Conservation (phyloP, 2,888 invertebrate species). For the Leucophenga montana region DNA sequence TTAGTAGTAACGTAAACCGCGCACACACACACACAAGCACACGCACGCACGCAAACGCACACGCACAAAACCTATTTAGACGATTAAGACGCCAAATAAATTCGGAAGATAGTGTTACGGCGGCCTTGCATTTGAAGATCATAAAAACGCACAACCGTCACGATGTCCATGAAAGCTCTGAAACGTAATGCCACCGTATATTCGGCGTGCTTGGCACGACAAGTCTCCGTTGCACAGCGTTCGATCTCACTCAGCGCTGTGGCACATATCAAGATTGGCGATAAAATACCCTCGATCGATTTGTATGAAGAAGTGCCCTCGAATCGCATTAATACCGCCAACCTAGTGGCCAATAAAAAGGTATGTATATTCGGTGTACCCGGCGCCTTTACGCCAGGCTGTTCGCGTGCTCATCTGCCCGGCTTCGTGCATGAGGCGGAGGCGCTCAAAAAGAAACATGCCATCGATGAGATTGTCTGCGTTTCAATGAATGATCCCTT, state of each 20-base stretch:
- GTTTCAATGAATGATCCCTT: conserved; percentile 93
- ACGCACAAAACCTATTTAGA: no score
- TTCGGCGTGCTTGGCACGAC: no score
- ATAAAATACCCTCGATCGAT: conserved; percentile 83
- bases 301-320: conserved; percentile 89
- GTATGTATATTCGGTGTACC: conserved; percentile 91
- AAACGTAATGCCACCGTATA: no score
- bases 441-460: conserved; percentile 83
- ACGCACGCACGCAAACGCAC: no score
- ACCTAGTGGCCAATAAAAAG: conserved; percentile 84
- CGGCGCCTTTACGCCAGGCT: conserved; percentile 94
- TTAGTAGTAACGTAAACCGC: no score
- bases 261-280: conserved; percentile 81
- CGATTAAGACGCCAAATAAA: no score
- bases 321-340: conserved; percentile 85
- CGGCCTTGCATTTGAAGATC: no score
- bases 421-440: conserved; percentile 85
- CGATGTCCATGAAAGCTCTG: no score
- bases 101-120: no score
- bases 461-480: conserved; percentile 85
- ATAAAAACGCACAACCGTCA: no score
- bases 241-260: neutral
- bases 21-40: no score
- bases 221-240: no score
- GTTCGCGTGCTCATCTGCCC: conserved; percentile 91